Percentiles rank a stretch among this genome's conserved stretches.
Evolutionary conservation across 2,888 invertebrate genomes (phyloP).

Genomic region (Lithodes maja): DNA sequence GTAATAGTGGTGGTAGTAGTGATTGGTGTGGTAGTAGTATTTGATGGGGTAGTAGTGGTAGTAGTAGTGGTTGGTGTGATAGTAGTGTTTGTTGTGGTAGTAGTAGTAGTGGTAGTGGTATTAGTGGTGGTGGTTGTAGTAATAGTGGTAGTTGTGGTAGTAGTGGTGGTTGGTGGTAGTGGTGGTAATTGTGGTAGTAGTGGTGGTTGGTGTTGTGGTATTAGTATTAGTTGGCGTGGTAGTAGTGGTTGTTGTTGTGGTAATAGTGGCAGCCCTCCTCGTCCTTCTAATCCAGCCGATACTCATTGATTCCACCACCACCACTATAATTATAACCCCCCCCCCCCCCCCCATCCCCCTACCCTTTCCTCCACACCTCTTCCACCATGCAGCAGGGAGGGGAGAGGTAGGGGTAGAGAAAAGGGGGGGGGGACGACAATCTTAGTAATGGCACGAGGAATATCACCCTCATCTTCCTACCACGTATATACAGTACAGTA

Average conservation of each 20-base stretch:
- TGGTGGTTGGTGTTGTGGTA: not conserved
- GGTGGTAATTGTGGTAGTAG: no score
- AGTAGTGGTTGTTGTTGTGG: no score
- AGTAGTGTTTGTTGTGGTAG: not conserved
- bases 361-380: no score
- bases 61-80: not conserved
- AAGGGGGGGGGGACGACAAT: no score
- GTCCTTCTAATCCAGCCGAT: not conserved
- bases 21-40: not conserved
- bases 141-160: not conserved
- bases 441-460: no score
- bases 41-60: not conserved
- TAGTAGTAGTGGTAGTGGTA: not conserved
- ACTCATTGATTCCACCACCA: not conserved
- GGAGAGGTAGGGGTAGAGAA: no score
- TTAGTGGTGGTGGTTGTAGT: not conserved
- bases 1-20: not conserved
- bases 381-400: no score
- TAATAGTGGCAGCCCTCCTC: not conserved
- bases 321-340: not conserved
- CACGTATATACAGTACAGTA: no score
- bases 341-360: no score
- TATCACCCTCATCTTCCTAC: no score
- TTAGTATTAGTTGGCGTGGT: not conserved
- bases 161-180: not conserved